Percentiles rank a stretch among this genome's conserved stretches.
These are phyloP conservation scores for Sinopyrophorus schimmeli DNA, from an alignment of 2,888 invertebrate species.

Conservation along the genomic window DNA sequence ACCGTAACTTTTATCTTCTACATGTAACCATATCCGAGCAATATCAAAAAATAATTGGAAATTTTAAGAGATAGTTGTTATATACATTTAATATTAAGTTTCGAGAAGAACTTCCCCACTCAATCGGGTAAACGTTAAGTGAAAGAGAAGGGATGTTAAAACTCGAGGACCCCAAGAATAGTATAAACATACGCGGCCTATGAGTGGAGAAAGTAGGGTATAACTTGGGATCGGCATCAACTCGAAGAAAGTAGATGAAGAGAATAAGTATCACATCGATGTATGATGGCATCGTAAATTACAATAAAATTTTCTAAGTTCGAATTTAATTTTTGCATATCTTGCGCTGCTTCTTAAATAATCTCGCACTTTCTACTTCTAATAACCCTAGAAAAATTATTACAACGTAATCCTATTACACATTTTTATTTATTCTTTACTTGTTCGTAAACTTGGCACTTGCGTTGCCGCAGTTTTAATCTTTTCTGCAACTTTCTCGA, in stretches of 20 bases:
- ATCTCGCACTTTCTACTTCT: background rate
- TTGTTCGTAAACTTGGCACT: too few relatives aligned
- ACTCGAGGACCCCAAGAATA: conserved; percentile 25
- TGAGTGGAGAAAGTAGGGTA: conserved; percentile 45
- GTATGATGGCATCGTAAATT: conserved; percentile 32
- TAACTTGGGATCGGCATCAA: conserved; percentile 23
- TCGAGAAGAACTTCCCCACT: conserved; percentile 37
- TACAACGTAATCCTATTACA: too few relatives aligned
- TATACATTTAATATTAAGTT: conserved; percentile 38
- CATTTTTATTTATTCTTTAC: too few relatives aligned
- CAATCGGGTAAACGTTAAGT: conserved; percentile 29
- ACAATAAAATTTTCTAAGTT: conserved; percentile 24
- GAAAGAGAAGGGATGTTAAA: conserved; percentile 37
- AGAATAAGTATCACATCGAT: conserved; percentile 36
- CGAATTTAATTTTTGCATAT: conserved; percentile 9
- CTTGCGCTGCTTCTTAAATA: background rate
- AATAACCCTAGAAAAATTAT: background rate
- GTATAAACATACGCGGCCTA: conserved; percentile 28
- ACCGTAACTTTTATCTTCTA: conserved; percentile 26
- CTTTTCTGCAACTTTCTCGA: too few relatives aligned
- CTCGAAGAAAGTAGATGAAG: conserved; percentile 30
- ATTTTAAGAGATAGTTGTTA: conserved; percentile 40
- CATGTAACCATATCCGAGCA: conserved; percentile 36
- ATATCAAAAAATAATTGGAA: conserved; percentile 40
- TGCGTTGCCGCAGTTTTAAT: too few relatives aligned